Base-by-base conservation (phyloP, 2,113 vertebrate genomes). In the Hippocampus comes region DNA sequence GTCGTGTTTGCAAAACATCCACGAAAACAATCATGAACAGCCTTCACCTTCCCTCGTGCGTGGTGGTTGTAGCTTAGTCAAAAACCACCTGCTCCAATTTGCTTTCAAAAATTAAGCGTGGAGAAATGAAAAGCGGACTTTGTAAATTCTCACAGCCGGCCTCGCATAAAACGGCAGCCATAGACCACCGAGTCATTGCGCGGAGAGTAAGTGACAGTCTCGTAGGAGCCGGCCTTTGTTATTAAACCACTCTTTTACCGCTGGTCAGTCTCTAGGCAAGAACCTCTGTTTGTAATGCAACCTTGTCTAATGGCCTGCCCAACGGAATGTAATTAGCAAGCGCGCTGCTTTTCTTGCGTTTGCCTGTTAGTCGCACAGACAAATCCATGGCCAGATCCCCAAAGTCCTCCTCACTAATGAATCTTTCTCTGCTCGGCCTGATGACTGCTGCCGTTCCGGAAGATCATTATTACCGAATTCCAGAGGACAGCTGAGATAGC, bases 281-380 rank as follows among this genome's bases (percentile, higher is more conserved):
- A 87, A 80, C 51, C 66, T 83, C 75, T 86, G 85, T 90, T 92
- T 89, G 84, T 73, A 82, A 87, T 87, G 83, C 79, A 89, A 80
- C 77, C 80, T 64, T 86, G 80, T 86, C 82, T 90, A 89, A 90
- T 87, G 84, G 84, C 77, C 85, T 73, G 79, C 74, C 84, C 85
- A 82, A 87, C 86, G 87, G 86, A 84, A 91, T 79, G 86, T 90
- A 90, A 90, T 93, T 92, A 93, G 84, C 87, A 80, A 64, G 78
- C 77, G 77, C 84, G 23, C 80, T 67, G 77, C 80, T 90, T 85
- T 86, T 85, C 81, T 82, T 74, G 64, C 66, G 72, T 84, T 80
- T 71, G 83, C 81, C 83, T 78, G 76, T 87, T 84, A 79, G 69
- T 57, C 85, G 70, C 70, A 78, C 73, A 64, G 77, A 77, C 81